Conservation (phyloP, 2,113 vertebrate species). For the Desmodus rotundus region DNA sequence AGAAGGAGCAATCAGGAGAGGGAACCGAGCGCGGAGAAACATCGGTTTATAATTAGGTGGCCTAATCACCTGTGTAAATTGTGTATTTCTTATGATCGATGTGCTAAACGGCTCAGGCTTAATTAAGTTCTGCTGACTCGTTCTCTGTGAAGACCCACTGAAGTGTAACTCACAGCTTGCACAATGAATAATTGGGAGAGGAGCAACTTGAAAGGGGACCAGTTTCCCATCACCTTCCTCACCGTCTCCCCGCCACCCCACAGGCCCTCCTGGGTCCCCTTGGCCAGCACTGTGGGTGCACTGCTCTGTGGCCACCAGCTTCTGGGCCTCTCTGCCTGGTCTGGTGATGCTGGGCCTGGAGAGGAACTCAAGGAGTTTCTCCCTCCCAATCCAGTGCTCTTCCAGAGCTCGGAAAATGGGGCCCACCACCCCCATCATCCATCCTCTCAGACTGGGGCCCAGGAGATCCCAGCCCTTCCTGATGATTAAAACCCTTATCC, state of each 20-base stretch:
- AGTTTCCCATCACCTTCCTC: background rate
- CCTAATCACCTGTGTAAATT: slow-evolving; percentile 73
- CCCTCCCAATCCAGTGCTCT: background rate
- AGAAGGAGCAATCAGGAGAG: slow-evolving; percentile 23
- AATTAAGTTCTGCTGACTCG: slow-evolving; percentile 65
- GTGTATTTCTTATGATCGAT: slow-evolving; percentile 72
- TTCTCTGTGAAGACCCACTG: slow-evolving; percentile 52
- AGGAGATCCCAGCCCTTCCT: too few species aligned
- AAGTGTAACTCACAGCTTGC: slow-evolving; percentile 29
- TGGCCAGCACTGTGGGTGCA: background rate
- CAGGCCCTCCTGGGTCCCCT: background rate
- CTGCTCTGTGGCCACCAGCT: background rate
- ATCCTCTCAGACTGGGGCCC: background rate
- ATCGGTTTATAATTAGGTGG: slow-evolving; percentile 58
- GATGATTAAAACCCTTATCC: background rate
- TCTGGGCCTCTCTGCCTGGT: background rate
- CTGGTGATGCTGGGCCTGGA: background rate
- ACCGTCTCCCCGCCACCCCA: rapidly evolving
- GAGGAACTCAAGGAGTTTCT: background rate
- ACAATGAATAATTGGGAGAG: background rate
- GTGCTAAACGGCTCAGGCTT: slow-evolving; percentile 60
- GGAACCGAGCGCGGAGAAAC: slow-evolving; percentile 10
- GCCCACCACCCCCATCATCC: background rate
- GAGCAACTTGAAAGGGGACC: background rate
- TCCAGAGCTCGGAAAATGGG: background rate